Percentiles rank a stretch among this genome's conserved stretches.
phyloP scores from a whole-genome alignment of 2,797 vertebrate genomes.

The Poeciliopsis paucimaculata region DNA sequence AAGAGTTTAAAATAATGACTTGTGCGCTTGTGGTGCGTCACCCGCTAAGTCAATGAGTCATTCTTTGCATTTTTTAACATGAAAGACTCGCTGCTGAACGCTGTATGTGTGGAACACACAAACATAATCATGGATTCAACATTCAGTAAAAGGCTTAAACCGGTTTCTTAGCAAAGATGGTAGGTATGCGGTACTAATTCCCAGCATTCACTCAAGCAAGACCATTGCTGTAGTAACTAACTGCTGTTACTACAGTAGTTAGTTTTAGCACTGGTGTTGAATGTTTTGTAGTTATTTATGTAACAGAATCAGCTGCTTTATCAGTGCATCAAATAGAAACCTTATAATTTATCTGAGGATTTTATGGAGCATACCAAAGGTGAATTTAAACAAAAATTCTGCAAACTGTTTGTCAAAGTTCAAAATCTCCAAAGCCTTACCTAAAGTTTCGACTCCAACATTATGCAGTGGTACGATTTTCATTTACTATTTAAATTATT shows the following conservation, averaged over 20 bases:
- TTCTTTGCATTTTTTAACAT: neutral
- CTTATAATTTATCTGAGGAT: neutral
- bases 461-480: neutral
- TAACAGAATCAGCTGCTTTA: neutral
- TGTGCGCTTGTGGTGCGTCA: neutral
- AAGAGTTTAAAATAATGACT: neutral
- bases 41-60: neutral
- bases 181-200: neutral
- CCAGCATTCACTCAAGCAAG: neutral
- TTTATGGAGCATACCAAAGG: neutral
- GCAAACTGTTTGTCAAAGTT: neutral
- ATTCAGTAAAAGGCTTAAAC: conserved; percentile 9
- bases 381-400: neutral
- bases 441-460: neutral
- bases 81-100: neutral
- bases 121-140: conserved; percentile 1
- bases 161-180: conserved; percentile 6
- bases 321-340: neutral
- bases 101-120: neutral
- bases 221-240: neutral
- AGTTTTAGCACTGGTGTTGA: no score
- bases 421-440: neutral
- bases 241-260: neutral
- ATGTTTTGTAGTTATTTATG: neutral
- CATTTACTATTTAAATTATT: neutral